These are phyloP conservation scores for Austrofundulus limnaeus DNA, from an alignment of 2,113 vertebrate species.

Conservation along the genomic window DNA sequence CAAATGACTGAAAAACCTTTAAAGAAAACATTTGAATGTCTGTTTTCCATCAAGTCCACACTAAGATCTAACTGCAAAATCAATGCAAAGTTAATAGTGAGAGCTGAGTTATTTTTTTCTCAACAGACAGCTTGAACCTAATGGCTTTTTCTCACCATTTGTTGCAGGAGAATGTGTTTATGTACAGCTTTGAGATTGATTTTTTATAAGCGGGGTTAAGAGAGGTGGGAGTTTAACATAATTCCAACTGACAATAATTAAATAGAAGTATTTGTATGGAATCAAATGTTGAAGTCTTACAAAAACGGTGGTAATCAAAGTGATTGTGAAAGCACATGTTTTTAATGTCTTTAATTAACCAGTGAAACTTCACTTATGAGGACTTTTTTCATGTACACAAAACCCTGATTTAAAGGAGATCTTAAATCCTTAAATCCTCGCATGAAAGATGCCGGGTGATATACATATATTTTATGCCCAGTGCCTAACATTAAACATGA, in stretches of 20 bases:
- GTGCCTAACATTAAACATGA: no score
- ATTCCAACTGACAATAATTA: constrained; percentile 46
- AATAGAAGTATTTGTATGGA: constrained; percentile 15
- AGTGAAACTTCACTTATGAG: no score
- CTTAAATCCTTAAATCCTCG: no score
- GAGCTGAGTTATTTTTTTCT: constrained; percentile 38
- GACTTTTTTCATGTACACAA: no score
- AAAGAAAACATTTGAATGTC: constrained; percentile 43
- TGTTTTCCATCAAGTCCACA: constrained; percentile 45
- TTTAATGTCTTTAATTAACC: no score
- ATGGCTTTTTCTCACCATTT: constrained; percentile 17
- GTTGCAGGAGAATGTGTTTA: constrained; percentile 35
- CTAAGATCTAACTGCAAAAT: constrained; percentile 48
- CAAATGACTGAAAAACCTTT: neutral
- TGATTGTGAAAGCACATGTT: no score
- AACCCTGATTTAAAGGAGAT: no score
- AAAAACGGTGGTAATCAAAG: no score
- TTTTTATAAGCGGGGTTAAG: constrained; percentile 15
- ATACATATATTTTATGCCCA: no score
- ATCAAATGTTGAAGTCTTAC: no score
- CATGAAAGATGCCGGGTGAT: no score
- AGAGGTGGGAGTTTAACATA: constrained; percentile 26
- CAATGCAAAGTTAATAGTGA: constrained; percentile 57
- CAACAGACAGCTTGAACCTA: constrained; percentile 35
- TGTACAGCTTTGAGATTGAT: constrained; percentile 30